Evolutionary conservation across 2,797 vertebrate species (phyloP).

Genomic region (Meda fulgida): DNA sequence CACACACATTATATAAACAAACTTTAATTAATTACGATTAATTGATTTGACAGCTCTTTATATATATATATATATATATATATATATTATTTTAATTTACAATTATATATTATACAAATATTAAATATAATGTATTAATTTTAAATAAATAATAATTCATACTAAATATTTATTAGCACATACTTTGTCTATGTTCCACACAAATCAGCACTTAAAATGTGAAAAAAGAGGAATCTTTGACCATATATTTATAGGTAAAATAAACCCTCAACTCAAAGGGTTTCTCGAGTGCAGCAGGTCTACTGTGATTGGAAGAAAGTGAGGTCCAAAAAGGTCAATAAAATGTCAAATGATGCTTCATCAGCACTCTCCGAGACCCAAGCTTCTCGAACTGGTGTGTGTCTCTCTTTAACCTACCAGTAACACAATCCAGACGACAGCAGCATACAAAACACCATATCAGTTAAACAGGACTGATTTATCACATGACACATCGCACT

Average conservation of each 20-base stretch:
- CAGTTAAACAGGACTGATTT: conserved; percentile 33
- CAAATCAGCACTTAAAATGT: background rate
- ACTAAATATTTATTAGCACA: background rate
- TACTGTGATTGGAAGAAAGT: background rate
- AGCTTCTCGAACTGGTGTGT: background rate
- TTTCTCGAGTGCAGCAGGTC: background rate
- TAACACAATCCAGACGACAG: conserved; percentile 31
- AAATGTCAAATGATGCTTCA: background rate
- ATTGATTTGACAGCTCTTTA: too few relatives aligned
- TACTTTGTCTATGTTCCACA: background rate
- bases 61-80: too few relatives aligned
- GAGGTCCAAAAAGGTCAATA: conserved; percentile 1
- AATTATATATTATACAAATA: too few relatives aligned
- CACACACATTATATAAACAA: too few relatives aligned
- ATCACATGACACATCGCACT: background rate
- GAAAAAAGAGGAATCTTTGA: background rate
- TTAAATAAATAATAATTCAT: background rate
- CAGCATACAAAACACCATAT: conserved; percentile 25
- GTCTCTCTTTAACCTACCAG: conserved; percentile 38
- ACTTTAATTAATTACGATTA: too few relatives aligned
- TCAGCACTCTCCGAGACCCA: conserved; percentile 29
- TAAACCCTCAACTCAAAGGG: background rate
- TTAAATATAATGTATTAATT: background rate
- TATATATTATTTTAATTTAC: too few relatives aligned
- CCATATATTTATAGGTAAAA: background rate